phyloP scores from a whole-genome alignment of 1,140 invertebrate genomes.

The Drosophila sucinea region DNA sequence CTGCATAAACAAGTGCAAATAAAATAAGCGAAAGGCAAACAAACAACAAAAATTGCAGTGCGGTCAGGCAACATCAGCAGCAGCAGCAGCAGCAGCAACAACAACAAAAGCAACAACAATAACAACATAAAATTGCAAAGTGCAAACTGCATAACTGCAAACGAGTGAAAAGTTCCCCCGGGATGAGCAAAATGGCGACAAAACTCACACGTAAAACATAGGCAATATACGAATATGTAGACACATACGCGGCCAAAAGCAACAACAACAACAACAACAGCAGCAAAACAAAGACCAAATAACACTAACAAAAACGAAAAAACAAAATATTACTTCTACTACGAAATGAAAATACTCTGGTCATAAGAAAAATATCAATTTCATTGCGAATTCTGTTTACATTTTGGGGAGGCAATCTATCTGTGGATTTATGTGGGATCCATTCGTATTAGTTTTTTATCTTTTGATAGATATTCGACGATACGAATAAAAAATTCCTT shows the following conservation, averaged over 20 bases:
- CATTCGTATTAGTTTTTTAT: no score
- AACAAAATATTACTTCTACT: background rate
- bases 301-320: background rate
- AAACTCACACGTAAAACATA: constrained; percentile 18
- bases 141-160: constrained; percentile 19
- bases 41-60: constrained; percentile 44
- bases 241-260: background rate
- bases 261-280: background rate
- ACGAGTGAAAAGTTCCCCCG: constrained; percentile 9
- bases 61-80: constrained; percentile 39
- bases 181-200: constrained; percentile 16
- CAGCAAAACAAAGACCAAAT: constrained; percentile 19
- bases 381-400: background rate
- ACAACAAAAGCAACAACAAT: constrained; percentile 8
- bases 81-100: constrained; percentile 1
- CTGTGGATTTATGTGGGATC: no score
- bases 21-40: constrained; percentile 39
- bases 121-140: constrained; percentile 10
- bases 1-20: constrained; percentile 61
- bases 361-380: background rate
- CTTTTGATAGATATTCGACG: no score
- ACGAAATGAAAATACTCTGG: background rate
- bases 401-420: no score
- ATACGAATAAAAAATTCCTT: no score
- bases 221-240: constrained; percentile 10